phyloP scores from a whole-genome alignment of 37 sponge, comb jelly and placozoan species.

The Beroe forskalii region DNA sequence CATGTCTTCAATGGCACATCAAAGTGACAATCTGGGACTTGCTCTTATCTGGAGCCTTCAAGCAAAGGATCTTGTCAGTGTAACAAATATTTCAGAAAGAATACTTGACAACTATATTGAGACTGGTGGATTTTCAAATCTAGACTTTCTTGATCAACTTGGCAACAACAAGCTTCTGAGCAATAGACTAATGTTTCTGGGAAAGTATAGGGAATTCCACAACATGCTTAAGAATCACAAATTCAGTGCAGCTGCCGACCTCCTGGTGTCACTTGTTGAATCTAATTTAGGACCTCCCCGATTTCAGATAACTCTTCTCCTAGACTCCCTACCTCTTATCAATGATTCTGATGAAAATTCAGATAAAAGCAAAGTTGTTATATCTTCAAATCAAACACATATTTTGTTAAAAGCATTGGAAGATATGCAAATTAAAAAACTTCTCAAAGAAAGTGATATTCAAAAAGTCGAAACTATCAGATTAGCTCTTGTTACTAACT shows the following conservation, averaged over 20 bases:
- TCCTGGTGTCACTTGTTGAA: slow-evolving; percentile 55
- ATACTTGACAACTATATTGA: slow-evolving; percentile 61
- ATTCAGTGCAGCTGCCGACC: background rate
- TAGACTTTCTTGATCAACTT: slow-evolving; percentile 36
- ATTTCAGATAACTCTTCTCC: slow-evolving; percentile 38
- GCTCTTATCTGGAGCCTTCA: slow-evolving; percentile 49
- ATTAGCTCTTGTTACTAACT: slow-evolving; percentile 30
- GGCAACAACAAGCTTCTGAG: slow-evolving; percentile 34
- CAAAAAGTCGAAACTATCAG: slow-evolving; percentile 57
- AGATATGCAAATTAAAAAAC: slow-evolving; percentile 55
- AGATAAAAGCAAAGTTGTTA: background rate
- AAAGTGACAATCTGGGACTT: slow-evolving; percentile 19
- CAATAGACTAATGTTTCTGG: slow-evolving; percentile 49
- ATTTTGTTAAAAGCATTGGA: slow-evolving; percentile 28
- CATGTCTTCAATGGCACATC: slow-evolving; percentile 27
- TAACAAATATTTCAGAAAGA: slow-evolving; percentile 26
- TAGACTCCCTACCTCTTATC: slow-evolving; percentile 50
- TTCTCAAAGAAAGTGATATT: slow-evolving; percentile 41
- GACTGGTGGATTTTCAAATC: slow-evolving; percentile 53
- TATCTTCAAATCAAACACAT: background rate
- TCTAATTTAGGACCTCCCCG: slow-evolving; percentile 54
- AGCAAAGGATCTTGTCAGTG: slow-evolving; percentile 60
- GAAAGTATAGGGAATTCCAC: slow-evolving; percentile 56
- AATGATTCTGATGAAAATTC: background rate
- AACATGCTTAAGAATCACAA: background rate